Conservation (phyloP, 1,140 invertebrate species). For the Zaprionus ghesquierei region DNA sequence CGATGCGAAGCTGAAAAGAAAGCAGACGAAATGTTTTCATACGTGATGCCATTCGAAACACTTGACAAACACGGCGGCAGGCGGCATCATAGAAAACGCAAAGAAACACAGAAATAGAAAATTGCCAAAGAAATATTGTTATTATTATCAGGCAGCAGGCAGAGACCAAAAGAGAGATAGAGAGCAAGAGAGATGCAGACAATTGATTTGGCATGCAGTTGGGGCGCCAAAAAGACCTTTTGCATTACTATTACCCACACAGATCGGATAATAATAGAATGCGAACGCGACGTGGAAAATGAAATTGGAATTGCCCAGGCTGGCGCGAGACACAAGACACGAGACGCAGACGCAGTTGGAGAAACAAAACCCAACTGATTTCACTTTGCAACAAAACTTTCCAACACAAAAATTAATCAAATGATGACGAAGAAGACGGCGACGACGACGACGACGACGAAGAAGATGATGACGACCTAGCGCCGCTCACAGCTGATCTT, state of each 20-base stretch:
- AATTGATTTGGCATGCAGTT: slow-evolving; percentile 75
- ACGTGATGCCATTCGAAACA: slow-evolving; percentile 51
- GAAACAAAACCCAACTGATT: slow-evolving; percentile 62
- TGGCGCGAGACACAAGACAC: slow-evolving; percentile 7
- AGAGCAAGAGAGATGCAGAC: background rate
- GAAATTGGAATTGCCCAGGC: slow-evolving; percentile 41
- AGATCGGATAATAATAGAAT: slow-evolving; percentile 51
- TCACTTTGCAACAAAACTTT: slow-evolving; percentile 68
- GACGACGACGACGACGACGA: background rate
- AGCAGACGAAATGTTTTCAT: slow-evolving; percentile 44
- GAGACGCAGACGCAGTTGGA: slow-evolving; percentile 12
- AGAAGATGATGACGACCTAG: slow-evolving; percentile 31
- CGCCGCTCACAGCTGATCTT: slow-evolving; percentile 53
- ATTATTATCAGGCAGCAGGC: slow-evolving; percentile 51
- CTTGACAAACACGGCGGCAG: slow-evolving; percentile 55
- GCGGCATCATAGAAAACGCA: slow-evolving; percentile 6
- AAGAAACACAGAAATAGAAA: slow-evolving; percentile 21
- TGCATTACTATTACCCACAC: slow-evolving; percentile 40
- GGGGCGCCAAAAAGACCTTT: slow-evolving; percentile 54
- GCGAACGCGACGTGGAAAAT: slow-evolving; percentile 70
- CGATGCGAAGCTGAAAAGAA: slow-evolving; percentile 37
- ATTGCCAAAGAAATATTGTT: slow-evolving; percentile 40
- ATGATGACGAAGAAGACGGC: slow-evolving; percentile 59
- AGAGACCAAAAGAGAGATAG: slow-evolving; percentile 6
- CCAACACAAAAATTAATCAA: slow-evolving; percentile 71